Evolutionary conservation across 1,140 invertebrate genomes (phyloP).

Genomic region (Hestina assimilis): DNA sequence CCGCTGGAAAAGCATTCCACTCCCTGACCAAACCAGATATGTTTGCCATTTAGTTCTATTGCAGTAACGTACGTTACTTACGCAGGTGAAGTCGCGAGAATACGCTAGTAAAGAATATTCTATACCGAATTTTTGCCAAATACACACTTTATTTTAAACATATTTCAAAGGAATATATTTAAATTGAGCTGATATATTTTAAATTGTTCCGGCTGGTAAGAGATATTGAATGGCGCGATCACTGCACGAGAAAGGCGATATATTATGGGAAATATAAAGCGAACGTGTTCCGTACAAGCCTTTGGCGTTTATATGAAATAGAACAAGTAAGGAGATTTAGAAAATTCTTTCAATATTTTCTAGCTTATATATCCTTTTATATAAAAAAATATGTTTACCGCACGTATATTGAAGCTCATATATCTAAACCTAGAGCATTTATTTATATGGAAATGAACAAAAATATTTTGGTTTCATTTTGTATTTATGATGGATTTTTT

Average conservation of each 20-base stretch:
- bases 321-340: conserved; percentile 15
- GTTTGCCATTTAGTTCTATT: too few species aligned
- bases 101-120: too few species aligned
- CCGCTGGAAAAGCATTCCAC: too few species aligned
- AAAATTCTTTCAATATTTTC: conserved; percentile 9
- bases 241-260: conserved; percentile 2
- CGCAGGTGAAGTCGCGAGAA: too few species aligned
- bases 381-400: background rate
- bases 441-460: too few species aligned
- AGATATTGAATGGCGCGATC: conserved; percentile 6
- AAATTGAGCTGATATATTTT: background rate
- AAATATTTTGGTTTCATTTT: too few species aligned
- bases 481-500: too few species aligned
- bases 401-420: too few species aligned
- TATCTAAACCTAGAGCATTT: too few species aligned
- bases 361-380: background rate
- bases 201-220: background rate
- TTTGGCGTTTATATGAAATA: conserved; percentile 26
- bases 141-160: background rate
- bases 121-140: too few species aligned
- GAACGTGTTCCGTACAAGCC: conserved; percentile 21
- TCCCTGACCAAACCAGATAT: too few species aligned
- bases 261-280: conserved; percentile 12
- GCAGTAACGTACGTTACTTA: too few species aligned
- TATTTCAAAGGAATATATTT: background rate